Evolutionary conservation across 2,113 vertebrate species (phyloP).

Genomic region (Kryptolebias marmoratus): DNA sequence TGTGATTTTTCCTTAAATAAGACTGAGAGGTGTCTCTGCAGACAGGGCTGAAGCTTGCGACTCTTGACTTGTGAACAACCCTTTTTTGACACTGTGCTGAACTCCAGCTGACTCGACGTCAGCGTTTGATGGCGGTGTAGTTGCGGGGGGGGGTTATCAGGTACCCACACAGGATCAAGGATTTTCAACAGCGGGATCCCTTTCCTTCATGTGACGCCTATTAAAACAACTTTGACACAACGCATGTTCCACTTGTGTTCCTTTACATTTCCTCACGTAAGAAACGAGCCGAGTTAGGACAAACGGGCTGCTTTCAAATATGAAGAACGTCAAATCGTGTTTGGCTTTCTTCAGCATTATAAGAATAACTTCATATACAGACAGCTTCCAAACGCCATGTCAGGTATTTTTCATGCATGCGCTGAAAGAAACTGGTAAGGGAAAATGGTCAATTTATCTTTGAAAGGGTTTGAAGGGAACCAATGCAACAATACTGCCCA

Average conservation of each 20-base stretch:
- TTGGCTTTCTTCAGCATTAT: no score
- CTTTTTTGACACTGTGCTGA: constrained; percentile 72
- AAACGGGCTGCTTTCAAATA: no score
- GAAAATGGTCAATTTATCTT: no score
- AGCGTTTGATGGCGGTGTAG: constrained; percentile 36
- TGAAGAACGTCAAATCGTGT: no score
- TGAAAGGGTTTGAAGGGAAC: no score
- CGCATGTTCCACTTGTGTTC: constrained; percentile 36
- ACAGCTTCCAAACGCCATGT: no score
- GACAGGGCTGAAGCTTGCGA: constrained; percentile 40
- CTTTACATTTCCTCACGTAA: background rate
- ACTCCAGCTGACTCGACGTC: constrained; percentile 45
- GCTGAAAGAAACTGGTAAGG: no score
- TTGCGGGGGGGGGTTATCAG: constrained; percentile 42
- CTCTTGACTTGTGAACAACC: constrained; percentile 62
- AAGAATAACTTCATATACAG: no score
- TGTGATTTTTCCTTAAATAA: constrained; percentile 52
- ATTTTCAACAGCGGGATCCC: constrained; percentile 62
- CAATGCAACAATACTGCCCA: no score
- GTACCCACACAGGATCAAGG: constrained; percentile 54
- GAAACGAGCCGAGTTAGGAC: no score
- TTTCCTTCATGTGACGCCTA: constrained; percentile 73
- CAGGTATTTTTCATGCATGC: no score
- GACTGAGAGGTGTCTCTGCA: constrained; percentile 46
- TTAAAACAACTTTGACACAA: constrained; percentile 78